These are phyloP conservation scores for Psilopogon haemacephalus DNA, from an alignment of 2,113 vertebrate genomes.

Conservation along the genomic window DNA sequence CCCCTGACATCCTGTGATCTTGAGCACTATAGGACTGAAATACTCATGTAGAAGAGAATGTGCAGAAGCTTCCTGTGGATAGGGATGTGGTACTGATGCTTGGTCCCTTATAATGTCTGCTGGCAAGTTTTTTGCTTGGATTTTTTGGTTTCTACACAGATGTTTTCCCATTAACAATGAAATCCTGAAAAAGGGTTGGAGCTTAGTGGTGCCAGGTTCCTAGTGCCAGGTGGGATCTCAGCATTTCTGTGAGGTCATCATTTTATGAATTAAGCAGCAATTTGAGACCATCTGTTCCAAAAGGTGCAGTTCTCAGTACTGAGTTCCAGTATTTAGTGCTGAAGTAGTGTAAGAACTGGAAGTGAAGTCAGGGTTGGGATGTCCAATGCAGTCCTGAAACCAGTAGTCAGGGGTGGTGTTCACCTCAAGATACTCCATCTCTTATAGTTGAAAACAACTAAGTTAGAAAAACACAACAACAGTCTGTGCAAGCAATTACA, in stretches of 20 bases:
- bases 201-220: not conserved
- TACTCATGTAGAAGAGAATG: not conserved
- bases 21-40: not conserved
- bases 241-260: not conserved
- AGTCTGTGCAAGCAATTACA: not conserved
- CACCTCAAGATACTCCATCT: too few species aligned
- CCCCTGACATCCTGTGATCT: too few species aligned
- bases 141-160: not conserved
- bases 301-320: not conserved
- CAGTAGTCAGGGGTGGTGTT: not conserved
- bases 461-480: not conserved
- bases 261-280: fast-evolving
- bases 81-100: not conserved
- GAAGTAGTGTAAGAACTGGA: not conserved
- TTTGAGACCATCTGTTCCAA: not conserved
- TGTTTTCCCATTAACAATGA: fast-evolving
- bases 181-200: not conserved
- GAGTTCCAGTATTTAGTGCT: not conserved
- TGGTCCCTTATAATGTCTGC: not conserved
- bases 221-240: not conserved
- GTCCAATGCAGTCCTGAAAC: not conserved
- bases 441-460: not conserved
- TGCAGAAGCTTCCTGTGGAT: not conserved
- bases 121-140: not conserved
- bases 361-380: not conserved